Conservation (phyloP, 2,888 invertebrate species). For the Drosophila mulleri region DNA sequence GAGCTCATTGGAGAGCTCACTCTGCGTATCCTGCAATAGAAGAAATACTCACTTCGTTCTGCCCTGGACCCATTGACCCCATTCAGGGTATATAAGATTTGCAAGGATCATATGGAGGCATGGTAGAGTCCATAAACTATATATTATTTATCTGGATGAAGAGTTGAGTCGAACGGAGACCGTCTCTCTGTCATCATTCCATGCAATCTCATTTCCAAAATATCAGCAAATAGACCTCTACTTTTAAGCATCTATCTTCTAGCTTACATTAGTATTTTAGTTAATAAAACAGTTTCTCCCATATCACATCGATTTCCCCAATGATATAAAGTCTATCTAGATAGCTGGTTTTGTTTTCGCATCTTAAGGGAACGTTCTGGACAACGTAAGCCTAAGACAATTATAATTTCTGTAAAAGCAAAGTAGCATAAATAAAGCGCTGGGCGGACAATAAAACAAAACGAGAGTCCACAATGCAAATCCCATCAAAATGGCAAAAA, state of each 20-base stretch:
- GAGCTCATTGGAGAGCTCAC: neutral
- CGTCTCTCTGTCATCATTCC: neutral
- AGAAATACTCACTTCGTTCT: too few species aligned
- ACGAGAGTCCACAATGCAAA: slow-evolving; percentile 43
- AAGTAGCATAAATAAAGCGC: slow-evolving; percentile 44
- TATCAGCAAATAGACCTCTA: neutral
- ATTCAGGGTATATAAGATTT: neutral
- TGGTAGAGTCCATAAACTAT: too few species aligned
- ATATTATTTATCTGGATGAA: neutral
- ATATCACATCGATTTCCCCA: neutral
- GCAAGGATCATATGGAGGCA: neutral
- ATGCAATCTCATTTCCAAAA: neutral
- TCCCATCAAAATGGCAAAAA: slow-evolving; percentile 43
- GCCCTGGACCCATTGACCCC: neutral
- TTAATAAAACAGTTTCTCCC: neutral
- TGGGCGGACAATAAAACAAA: slow-evolving; percentile 37
- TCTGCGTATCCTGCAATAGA: neutral
- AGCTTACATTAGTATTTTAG: too few species aligned
- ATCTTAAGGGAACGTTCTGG: neutral
- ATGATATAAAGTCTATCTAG: neutral
- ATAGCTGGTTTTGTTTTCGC: too few species aligned
- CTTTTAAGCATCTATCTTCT: neutral
- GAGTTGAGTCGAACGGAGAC: too few species aligned
- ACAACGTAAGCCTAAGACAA: slow-evolving; percentile 47
- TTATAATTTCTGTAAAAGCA: slow-evolving; percentile 57